Conservation (phyloP, 2,888 invertebrate genomes). For the Lochmaea capreae region DNA sequence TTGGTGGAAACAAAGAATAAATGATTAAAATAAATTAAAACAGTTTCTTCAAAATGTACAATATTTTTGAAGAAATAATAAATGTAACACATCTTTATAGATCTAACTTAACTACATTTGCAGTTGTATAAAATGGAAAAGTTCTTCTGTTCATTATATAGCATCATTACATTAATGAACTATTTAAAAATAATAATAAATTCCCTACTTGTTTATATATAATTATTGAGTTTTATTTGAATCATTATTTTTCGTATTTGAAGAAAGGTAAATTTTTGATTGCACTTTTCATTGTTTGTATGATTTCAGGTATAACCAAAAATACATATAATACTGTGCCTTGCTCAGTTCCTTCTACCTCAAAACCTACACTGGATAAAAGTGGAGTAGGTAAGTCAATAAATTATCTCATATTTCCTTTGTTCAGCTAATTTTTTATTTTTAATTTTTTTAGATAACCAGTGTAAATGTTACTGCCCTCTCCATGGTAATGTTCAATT, state of each 20-base stretch:
- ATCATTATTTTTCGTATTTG: not conserved
- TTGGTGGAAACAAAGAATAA: not conserved
- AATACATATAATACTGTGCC: not conserved
- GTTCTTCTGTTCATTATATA: not conserved
- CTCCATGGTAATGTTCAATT: not conserved
- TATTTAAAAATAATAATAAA: not conserved
- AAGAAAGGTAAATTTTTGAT: not conserved
- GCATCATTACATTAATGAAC: not conserved
- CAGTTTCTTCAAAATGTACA: not conserved
- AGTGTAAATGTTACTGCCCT: not conserved
- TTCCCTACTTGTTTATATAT: constrained; percentile 1
- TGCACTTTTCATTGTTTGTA: not conserved
- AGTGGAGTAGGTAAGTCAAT: not conserved
- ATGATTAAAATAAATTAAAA: not conserved
- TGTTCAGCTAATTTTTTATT: not conserved
- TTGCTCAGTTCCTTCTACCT: not conserved
- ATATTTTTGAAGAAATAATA: not conserved
- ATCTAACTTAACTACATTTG: not conserved
- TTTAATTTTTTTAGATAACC: not conserved
- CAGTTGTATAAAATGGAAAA: not conserved
- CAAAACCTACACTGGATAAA: constrained; percentile 1
- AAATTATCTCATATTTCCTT: not conserved
- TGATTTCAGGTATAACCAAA: constrained; percentile 4
- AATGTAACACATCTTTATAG: constrained; percentile 7
- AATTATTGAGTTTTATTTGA: not conserved